Conservation (phyloP, 2,888 invertebrate genomes). For the Epinotia ramella region DNA sequence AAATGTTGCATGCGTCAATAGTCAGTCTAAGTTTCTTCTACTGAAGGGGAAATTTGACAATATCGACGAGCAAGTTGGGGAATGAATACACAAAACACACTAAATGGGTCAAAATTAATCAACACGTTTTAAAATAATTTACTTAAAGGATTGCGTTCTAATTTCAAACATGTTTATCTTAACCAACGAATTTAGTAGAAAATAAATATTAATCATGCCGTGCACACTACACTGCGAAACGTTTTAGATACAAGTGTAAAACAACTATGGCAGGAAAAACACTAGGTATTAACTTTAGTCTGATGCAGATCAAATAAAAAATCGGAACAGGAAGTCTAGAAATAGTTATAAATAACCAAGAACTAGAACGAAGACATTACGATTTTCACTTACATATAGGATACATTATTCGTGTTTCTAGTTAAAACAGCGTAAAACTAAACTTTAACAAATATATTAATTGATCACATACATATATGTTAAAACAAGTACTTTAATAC, state of each 20-base stretch:
- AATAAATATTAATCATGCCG: conserved; percentile 13
- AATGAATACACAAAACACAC: not conserved
- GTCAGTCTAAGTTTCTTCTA: conserved; percentile 13
- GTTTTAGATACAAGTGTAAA: not conserved
- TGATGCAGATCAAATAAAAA: not conserved
- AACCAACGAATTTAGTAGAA: not conserved
- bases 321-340: not conserved
- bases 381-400: not conserved
- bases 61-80: not conserved
- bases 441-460: not conserved
- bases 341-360: not conserved
- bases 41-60: not conserved
- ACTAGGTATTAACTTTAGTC: not conserved
- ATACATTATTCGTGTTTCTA: conserved; percentile 16
- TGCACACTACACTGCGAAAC: not conserved
- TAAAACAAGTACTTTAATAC: not conserved
- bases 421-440: not conserved
- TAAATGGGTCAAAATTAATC: not conserved
- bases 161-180: not conserved
- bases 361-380: not conserved
- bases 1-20: conserved; percentile 22
- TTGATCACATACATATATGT: not conserved
- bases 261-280: not conserved
- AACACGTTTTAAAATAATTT: not conserved
- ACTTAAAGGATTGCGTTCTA: not conserved